Percentiles rank a stretch among this genome's conserved stretches.
Evolutionary conservation across 2,797 vertebrate genomes (phyloP).

Genomic region (Bucorvus abyssinicus): DNA sequence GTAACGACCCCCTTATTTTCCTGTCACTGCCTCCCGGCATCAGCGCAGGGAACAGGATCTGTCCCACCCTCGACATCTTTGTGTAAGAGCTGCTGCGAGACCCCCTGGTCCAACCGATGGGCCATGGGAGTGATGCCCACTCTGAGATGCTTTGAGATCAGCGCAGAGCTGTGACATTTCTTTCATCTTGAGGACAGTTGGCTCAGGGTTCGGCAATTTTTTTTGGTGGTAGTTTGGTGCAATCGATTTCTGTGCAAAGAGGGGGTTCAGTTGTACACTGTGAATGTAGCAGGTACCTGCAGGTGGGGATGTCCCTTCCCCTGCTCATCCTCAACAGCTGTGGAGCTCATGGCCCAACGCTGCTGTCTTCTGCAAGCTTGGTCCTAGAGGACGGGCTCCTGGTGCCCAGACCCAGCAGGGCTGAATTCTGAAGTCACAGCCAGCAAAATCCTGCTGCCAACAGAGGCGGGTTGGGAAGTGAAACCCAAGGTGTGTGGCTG

Average conservation of each 20-base stretch:
- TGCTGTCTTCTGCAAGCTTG: background rate
- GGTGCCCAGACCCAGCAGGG: background rate
- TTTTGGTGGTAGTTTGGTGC: background rate
- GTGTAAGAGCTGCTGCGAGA: accelerated
- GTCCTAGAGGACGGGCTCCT: background rate
- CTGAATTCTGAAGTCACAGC: background rate
- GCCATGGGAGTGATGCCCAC: background rate
- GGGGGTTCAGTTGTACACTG: accelerated
- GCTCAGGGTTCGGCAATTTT: accelerated
- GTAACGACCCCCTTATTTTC: background rate
- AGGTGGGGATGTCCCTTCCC: background rate
- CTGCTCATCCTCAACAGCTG: background rate
- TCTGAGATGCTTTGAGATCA: background rate
- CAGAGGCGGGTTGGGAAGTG: background rate
- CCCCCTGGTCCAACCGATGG: accelerated
- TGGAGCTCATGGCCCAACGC: accelerated
- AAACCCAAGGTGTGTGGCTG: background rate
- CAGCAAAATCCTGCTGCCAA: background rate
- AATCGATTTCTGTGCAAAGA: background rate
- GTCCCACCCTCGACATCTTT: background rate
- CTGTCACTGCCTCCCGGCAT: background rate
- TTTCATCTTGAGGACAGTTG: background rate
- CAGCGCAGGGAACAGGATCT: background rate
- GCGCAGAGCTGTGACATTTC: background rate
- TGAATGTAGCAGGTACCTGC: background rate